Evolutionary conservation across 2,797 vertebrate species (phyloP), one percentile per base, ranked within the genome.

Genomic region (Gymnoscopelus microlampas): DNA sequence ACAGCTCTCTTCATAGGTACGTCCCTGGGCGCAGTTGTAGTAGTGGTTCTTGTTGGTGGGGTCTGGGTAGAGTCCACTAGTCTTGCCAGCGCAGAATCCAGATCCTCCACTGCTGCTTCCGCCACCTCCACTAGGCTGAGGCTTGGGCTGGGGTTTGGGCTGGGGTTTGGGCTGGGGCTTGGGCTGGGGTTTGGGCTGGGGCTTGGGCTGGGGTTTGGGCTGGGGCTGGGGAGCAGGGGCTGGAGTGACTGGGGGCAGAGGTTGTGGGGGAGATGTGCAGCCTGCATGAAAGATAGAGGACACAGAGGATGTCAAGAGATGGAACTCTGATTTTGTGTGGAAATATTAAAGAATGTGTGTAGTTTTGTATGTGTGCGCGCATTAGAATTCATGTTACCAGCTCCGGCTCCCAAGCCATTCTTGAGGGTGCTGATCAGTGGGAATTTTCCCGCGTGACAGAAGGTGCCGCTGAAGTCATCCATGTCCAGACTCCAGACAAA

Each of bases 381-480:
- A 44, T 44, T 44, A 44, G 39, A 44, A 8, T 24, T 0, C 70
- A 5, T 50, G 13, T 70, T 53, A 90, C 85, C 71, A 61, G 86
- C 39, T 82, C 83, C 81, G 15, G 75, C 78, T 80, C 83, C 83
- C 48, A 87, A 71, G 39, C 83, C 88, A n/a, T 67, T 89, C 87
- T 92, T 92, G 65, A 94, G 66, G 61, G 89, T 86, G 74, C 60
- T 93, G 85, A 91, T 91, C 55, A 94, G 82, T 15, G 91, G 90
- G 56, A 92, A 92, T 89, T 13, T 88, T 62, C 89, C 91, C 83
- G 91, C 79, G 56, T 89, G 84, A 70, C 91, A 93, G 87, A 94
- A 93, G 63, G 82, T 84, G 32, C 91, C 91, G 8, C 61, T 91
- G 84, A 94, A 94, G 76, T 94, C 89, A 49, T 94, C 91, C 76